Percentiles rank a stretch among this genome's conserved stretches.
These are phyloP conservation scores for Microcebus murinus DNA, from an alignment of 2,113 vertebrate genomes.

Conservation along the genomic window DNA sequence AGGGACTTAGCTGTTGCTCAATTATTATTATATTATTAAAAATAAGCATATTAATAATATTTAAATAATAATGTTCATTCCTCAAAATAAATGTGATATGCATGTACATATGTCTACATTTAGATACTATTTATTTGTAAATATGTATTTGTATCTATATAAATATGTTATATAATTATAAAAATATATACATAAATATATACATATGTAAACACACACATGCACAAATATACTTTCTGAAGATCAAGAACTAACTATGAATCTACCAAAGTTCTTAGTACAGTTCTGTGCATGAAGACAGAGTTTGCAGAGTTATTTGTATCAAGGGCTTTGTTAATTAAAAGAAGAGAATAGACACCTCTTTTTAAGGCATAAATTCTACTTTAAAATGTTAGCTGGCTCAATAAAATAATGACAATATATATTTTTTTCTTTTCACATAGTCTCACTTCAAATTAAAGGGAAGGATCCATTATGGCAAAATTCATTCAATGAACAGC, in stretches of 20 bases:
- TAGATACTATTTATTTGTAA: not conserved
- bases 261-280: not conserved
- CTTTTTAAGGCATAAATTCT: not conserved
- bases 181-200: not conserved
- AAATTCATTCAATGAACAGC: too few relatives aligned
- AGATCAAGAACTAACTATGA: not conserved
- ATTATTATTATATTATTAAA: not conserved
- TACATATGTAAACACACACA: not conserved
- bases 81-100: not conserved
- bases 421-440: not conserved
- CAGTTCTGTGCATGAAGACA: not conserved
- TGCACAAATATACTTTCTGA: not conserved
- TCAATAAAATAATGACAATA: not conserved
- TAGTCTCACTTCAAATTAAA: not conserved
- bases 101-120: not conserved
- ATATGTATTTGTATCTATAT: not conserved
- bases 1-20: not conserved
- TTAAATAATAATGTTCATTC: not conserved
- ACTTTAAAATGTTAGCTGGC: not conserved
- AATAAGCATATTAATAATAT: not conserved
- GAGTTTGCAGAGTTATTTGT: not conserved
- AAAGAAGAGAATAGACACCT: not conserved
- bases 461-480: not conserved
- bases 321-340: too few relatives aligned
- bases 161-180: not conserved